Conservation (phyloP, 1,140 invertebrate genomes). For the Drosophila melanica region DNA sequence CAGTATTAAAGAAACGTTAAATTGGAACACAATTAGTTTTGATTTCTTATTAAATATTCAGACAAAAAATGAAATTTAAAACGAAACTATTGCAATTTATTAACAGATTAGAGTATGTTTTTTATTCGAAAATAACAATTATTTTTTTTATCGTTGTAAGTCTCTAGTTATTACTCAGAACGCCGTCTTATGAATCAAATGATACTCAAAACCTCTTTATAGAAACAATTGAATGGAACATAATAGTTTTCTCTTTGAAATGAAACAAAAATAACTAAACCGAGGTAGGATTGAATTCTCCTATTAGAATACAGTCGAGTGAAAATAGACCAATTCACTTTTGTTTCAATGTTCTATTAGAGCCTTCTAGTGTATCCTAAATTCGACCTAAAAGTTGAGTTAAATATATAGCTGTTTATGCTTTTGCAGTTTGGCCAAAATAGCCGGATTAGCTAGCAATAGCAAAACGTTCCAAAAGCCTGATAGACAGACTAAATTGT, state of each 20-base stretch:
- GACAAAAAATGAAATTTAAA: too few relatives aligned
- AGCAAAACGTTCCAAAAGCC: conserved; percentile 41
- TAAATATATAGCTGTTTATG: conserved; percentile 24
- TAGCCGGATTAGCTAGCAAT: conserved; percentile 62
- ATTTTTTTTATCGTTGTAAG: too few relatives aligned
- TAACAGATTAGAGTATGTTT: too few relatives aligned
- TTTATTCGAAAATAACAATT: too few relatives aligned
- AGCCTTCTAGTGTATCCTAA: conserved; percentile 1
- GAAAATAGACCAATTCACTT: neutral
- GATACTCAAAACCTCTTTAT: too few relatives aligned
- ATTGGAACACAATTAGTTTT: neutral
- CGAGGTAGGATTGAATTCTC: neutral
- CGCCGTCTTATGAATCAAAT: too few relatives aligned
- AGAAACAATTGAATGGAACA: too few relatives aligned
- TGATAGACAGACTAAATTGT: neutral
- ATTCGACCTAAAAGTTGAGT: conserved; percentile 1
- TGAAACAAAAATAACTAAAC: neutral
- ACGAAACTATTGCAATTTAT: too few relatives aligned
- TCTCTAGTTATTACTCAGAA: too few relatives aligned
- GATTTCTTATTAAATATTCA: too few relatives aligned
- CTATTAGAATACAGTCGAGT: neutral
- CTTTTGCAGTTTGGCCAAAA: conserved; percentile 52
- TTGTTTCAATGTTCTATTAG: neutral
- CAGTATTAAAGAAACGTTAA: too few relatives aligned
- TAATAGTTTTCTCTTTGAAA: neutral